Evolutionary conservation across 2,888 invertebrate species (phyloP).

Genomic region (Leucoptera coffeella): DNA sequence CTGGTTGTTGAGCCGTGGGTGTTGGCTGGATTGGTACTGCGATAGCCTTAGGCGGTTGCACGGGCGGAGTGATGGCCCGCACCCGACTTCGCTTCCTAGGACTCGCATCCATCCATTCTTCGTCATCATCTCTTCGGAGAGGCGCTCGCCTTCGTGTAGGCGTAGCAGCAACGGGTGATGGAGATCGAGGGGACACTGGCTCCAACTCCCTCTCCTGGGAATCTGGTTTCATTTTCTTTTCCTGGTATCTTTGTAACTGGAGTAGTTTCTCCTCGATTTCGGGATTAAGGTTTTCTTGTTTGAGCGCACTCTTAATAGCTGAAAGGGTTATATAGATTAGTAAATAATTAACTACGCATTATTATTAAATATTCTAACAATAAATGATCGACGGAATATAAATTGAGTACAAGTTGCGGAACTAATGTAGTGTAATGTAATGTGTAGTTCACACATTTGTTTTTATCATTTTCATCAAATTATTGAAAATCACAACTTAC

Average conservation of each 20-base stretch:
- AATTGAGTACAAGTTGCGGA: no score
- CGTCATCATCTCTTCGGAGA: conserved; percentile 25
- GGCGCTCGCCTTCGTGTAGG: conserved; percentile 20
- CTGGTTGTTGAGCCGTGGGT: conserved; percentile 13
- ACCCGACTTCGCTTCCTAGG: conserved; percentile 20
- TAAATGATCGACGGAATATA: no score
- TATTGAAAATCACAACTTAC: no score
- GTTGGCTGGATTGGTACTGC: conserved; percentile 8
- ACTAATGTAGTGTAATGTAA: no score
- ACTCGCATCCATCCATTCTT: conserved; percentile 34
- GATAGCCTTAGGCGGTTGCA: conserved; percentile 10
- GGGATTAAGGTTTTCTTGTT: conserved; percentile 85
- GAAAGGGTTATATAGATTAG: conserved; percentile 18
- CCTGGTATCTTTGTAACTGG: conserved; percentile 80
- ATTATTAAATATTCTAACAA: no score
- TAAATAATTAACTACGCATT: no score
- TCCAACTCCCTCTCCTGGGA: conserved; percentile 16
- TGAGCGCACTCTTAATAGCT: conserved; percentile 90
- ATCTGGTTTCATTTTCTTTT: conserved; percentile 66
- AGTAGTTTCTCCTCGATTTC: conserved; percentile 89
- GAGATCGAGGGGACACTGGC: conserved; percentile 8
- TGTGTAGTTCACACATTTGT: no score
- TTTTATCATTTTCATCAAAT: no score
- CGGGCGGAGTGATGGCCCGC: conserved; percentile 5
- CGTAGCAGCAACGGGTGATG: conserved; percentile 18